These are phyloP conservation scores for Myiopsitta monachus DNA, from an alignment of 2,113 vertebrate species.

Conservation along the genomic window DNA sequence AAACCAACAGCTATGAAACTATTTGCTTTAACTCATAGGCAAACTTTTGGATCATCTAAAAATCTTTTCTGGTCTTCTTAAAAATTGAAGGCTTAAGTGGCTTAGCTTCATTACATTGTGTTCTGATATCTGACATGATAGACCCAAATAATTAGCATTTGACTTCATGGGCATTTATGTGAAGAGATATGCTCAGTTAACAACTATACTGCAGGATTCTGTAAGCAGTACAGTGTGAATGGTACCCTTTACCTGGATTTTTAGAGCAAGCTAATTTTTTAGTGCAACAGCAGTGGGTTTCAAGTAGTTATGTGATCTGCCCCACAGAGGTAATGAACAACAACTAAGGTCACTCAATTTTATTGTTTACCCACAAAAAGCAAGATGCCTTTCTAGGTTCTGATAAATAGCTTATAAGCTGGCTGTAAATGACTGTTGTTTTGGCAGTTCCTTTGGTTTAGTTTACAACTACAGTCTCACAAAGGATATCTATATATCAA, in stretches of 20 bases:
- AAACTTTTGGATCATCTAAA: not conserved
- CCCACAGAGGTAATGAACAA: not conserved
- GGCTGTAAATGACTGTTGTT: not conserved
- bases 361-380: not conserved
- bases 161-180: not conserved
- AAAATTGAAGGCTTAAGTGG: not conserved
- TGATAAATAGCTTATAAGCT: not conserved
- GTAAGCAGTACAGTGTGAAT: not conserved
- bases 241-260: not conserved
- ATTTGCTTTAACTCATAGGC: not conserved
- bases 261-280: not conserved
- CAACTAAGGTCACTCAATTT: not conserved
- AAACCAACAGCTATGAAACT: not conserved
- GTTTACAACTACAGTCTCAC: not conserved
- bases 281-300: not conserved
- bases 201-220: not conserved
- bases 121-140: not conserved
- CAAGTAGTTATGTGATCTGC: not conserved
- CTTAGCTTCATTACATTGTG: not conserved
- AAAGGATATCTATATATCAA: not conserved
- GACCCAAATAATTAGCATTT: not conserved
- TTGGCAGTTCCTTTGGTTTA: not conserved
- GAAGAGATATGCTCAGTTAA: not conserved
- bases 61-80: not conserved
- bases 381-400: not conserved